Evolutionary conservation across 2,888 invertebrate genomes (phyloP), one percentile per base, ranked within the genome.

Genomic region (Diarsia rubi): DNA sequence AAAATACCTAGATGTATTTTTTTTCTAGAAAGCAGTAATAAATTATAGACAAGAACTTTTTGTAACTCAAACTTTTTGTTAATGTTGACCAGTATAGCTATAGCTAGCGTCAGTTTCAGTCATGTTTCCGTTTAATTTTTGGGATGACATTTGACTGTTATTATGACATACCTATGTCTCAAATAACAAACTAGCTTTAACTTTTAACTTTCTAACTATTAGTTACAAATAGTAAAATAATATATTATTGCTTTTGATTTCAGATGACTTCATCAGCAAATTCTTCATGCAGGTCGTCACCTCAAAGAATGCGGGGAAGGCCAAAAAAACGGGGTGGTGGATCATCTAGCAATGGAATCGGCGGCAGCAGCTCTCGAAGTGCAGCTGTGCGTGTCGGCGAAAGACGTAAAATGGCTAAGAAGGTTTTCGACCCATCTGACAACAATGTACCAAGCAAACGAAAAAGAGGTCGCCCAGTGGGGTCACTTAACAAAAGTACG

Each of bases 401-500:
- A 86, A 93, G 97, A 81, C 94, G 97, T 71, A 97, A 98, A 97
- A 97, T 98, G 96, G 98, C 98, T 0, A 98, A 98, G 90, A 98
- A 98, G 91, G 98, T 98, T 0, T 98, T 98, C 91, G 98, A 98
- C 93, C 98, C 98, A 4, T 98, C 98, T 0, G 98, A 98, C 88
- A 98, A 98, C 85, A 98, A 98, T 93, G 94, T 98, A 54, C 98
- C 98, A 16, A 97, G 97, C 85, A 97, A 97, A 90, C 95, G 98
- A 64, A 98, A 98, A 93, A 95, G 98, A 77, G 98, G 98, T 1
- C 96, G 98, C 66, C 97, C 98, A 19, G 95, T 97, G 5, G 97
- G 97, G 8, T 97, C 97, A 21, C 93, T 97, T 19, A 97, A 97
- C 87, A 97, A 97, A 91, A 94, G 97, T 62, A 97, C 97, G 6